A percentile compares a stretch with the other conserved stretches of the same genome.
phyloP scores from a whole-genome alignment of 2,888 invertebrate species.

The Charanyca ferruginea region DNA sequence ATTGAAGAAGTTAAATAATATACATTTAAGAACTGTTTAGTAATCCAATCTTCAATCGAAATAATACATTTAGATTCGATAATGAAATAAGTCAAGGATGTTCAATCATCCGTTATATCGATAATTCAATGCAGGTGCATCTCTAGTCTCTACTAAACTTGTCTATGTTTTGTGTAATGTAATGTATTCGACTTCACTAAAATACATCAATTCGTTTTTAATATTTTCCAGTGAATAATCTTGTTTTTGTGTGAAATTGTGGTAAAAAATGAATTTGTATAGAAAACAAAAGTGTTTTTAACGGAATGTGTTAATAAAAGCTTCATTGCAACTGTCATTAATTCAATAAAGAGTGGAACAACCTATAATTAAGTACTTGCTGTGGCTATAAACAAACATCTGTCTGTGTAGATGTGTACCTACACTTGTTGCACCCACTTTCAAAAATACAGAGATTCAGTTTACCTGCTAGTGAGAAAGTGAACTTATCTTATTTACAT shows the following conservation, averaged over 20 bases:
- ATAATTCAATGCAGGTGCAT: constrained; percentile 42
- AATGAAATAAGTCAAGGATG: constrained; percentile 4
- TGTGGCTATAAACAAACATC: constrained; percentile 77
- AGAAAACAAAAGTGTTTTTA: background rate
- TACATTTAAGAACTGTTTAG: background rate
- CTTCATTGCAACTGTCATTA: constrained; percentile 50
- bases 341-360: constrained; percentile 69
- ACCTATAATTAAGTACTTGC: constrained; percentile 65
- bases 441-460: constrained; percentile 78
- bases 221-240: constrained; percentile 32
- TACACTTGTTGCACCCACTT: constrained; percentile 86
- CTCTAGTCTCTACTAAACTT: constrained; percentile 52
- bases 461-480: constrained; percentile 85
- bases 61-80: background rate
- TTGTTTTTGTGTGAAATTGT: constrained; percentile 28
- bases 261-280: constrained; percentile 12
- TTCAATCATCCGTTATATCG: constrained; percentile 45
- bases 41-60: background rate
- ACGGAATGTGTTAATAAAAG: constrained; percentile 25
- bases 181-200: constrained; percentile 48
- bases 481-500: constrained; percentile 79
- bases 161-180: constrained; percentile 57
- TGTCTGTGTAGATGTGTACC: constrained; percentile 75
- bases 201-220: constrained; percentile 46
- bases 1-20: background rate